Conservation (phyloP, 2,888 invertebrate species). For the Plagiodera versicolora region DNA sequence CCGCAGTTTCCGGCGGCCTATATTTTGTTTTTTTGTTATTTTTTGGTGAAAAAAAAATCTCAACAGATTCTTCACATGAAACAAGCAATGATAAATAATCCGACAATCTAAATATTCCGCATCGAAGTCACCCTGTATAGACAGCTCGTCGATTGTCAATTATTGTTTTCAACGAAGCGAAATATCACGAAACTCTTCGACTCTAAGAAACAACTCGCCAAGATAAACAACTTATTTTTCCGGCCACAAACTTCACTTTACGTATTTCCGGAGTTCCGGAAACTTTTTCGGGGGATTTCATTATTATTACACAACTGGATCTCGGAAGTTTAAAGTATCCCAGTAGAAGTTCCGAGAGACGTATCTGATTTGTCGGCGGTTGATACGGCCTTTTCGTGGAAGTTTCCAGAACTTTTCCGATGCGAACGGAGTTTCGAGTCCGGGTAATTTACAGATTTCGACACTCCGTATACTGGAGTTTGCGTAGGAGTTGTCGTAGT, state of each 20-base stretch:
- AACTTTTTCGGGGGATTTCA: not conserved
- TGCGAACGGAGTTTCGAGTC: not conserved
- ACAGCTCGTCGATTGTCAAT: not conserved
- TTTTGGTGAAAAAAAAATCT: no score
- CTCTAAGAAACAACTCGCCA: not conserved
- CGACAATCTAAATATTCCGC: no score
- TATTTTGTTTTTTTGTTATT: no score
- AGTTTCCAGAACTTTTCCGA: slow-evolving; percentile 2
- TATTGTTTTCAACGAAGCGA: not conserved
- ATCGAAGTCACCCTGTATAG: not conserved
- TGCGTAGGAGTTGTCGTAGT: no score
- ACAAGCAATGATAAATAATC: no score
- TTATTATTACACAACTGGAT: not conserved
- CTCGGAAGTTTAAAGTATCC: slow-evolving; percentile 12
- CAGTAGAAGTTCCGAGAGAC: slow-evolving; percentile 7
- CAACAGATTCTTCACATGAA: no score
- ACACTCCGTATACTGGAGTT: no score
- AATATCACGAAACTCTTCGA: not conserved
- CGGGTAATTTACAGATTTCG: not conserved
- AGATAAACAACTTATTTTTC: not conserved
- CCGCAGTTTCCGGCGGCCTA: no score
- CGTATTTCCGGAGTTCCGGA: slow-evolving; percentile 1
- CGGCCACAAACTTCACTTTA: not conserved
- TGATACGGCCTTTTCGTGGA: slow-evolving; percentile 1
- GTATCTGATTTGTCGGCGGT: slow-evolving; percentile 12